phyloP scores from a whole-genome alignment of 1,140 invertebrate species.

The Megathymus violae region DNA sequence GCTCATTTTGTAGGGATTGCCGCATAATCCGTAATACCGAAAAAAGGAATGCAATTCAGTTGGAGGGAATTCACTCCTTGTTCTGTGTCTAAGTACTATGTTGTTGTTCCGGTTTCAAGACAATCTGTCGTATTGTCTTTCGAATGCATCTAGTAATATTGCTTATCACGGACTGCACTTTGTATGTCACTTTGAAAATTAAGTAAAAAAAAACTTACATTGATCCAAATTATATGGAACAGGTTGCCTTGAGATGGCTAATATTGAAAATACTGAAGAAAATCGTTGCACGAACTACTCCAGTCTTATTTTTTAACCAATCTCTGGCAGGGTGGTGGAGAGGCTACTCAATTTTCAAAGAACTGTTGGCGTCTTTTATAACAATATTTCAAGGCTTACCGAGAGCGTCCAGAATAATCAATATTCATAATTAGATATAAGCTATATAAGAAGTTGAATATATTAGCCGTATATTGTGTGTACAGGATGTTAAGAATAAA shows the following conservation, averaged over 20 bases:
- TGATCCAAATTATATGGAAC: slow-evolving; percentile 46
- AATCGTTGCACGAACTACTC: slow-evolving; percentile 84
- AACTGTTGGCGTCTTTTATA: slow-evolving; percentile 66
- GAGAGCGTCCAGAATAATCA: slow-evolving; percentile 67
- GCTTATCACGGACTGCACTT: too few relatives aligned
- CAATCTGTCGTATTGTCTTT: too few relatives aligned
- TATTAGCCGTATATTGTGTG: slow-evolving; percentile 46
- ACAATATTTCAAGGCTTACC: slow-evolving; percentile 56
- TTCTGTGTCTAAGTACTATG: too few relatives aligned
- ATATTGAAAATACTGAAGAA: slow-evolving; percentile 83
- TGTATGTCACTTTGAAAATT: neutral
- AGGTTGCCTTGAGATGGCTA: slow-evolving; percentile 71
- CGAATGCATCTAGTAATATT: too few relatives aligned
- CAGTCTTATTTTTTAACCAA: slow-evolving; percentile 79
- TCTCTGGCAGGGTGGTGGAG: slow-evolving; percentile 69
- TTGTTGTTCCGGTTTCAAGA: too few relatives aligned
- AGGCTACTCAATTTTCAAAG: slow-evolving; percentile 72
- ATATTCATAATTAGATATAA: slow-evolving; percentile 82
- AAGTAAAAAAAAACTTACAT: slow-evolving; percentile 9
- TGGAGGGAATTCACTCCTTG: too few relatives aligned
- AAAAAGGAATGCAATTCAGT: too few relatives aligned
- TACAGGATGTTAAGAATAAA: slow-evolving; percentile 44
- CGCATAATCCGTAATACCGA: too few relatives aligned
- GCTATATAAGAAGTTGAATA: slow-evolving; percentile 65
- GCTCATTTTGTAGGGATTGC: too few relatives aligned